Base-by-base conservation (phyloP, 2,888 invertebrate genomes). In the Clistopyga incitator region DNA sequence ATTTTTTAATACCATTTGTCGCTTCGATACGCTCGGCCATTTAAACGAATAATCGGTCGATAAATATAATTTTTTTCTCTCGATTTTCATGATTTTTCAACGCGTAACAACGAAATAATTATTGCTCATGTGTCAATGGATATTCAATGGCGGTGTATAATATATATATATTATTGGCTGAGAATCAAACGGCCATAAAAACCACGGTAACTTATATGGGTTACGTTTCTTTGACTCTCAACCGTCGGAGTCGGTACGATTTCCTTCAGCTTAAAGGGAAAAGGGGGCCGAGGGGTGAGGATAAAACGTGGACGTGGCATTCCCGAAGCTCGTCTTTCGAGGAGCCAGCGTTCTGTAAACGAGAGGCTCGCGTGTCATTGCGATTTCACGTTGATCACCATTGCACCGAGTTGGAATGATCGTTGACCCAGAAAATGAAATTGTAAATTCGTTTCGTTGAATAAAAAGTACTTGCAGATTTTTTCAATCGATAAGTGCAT, bases 251-350 rank as follows among this genome's bases (percentile, higher is more conserved):
- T 56, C 11, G 3, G 25, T 61, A 18, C 3, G 34, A 61, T 10
- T 64, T 42, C 64, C 42, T 18, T 42, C 38, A 64, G 18, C 20
- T 38, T n/a, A 54, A 45, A n/a, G 4, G 25, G 3, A 42, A 25
- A 67, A 15, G 45, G 23, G 18, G 18, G n/a, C n/a, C 13, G 67
- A 67, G 23, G 59, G 34, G 47, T 23, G 76, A 23, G 64, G 20
- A 18, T 50, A 78, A 74, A 82, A 70, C 45, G 80, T 77, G 0
- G 29, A 75, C 70, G 84, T 70, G 70, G 81, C 81, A 80, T 84
- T 78, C 77, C n/a, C 75, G 74, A 67, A 64, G n/a, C 70, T 84
- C 75, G 45, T 65, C 68, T 84, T 84, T 75, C 81, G 78, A 75
- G 42, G 54, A 50, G 74, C 20, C 23, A 79, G 78, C 79, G 47